Base-by-base conservation (phyloP, 64 coral and sea anemone genomes). In the Montipora capricornis region DNA sequence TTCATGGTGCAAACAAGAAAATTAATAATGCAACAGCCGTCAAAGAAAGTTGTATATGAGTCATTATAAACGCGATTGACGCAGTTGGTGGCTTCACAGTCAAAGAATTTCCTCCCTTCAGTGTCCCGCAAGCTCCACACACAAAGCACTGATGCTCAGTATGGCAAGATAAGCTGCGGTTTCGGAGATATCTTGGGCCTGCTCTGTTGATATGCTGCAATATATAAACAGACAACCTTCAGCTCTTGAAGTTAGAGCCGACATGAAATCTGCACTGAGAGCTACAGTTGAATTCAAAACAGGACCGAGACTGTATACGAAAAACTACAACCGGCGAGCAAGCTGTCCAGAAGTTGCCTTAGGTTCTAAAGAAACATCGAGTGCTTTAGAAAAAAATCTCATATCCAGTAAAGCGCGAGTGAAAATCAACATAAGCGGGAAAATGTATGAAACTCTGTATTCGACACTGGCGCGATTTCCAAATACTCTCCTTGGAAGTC, bases 401-500 rank as follows among this genome's bases (percentile, higher is more conserved):
- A 78, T 58, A 47, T 6, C 16, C 68, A 37, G 22, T 14, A 29
- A 57, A 47, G 76, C 75, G 13, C 62, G 92, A 81, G 95, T 99
- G 7, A 99, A 87, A 8, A 99, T 99, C 49, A 94, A 94, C 52
- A 95, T 99, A 0, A 93, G 95, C 49, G 95, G 95, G 4, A 74
- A 92, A 78, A 24, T 96, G 26, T 99, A 90, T 46, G 98, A 99
- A 94, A 99, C 98, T 3, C 76, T 83, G 73, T 92, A 96, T 60
- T 88, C 89, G 11, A 99, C 98, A 4, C 94, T 99, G 16, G 86
- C 87, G n/a, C 80, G 76, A 1, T 99, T 99, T 64, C 98, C 98
- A 0, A 57, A 96, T 67, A 99, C 98, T 26, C 88, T 99, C 15
- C 79, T 99, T 5, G 98, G 98, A 57, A 95, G 53, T 70, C 89